These are phyloP conservation scores for Trichopria drosophilae DNA, from an alignment of 2,888 invertebrate species.

Conservation along the genomic window DNA sequence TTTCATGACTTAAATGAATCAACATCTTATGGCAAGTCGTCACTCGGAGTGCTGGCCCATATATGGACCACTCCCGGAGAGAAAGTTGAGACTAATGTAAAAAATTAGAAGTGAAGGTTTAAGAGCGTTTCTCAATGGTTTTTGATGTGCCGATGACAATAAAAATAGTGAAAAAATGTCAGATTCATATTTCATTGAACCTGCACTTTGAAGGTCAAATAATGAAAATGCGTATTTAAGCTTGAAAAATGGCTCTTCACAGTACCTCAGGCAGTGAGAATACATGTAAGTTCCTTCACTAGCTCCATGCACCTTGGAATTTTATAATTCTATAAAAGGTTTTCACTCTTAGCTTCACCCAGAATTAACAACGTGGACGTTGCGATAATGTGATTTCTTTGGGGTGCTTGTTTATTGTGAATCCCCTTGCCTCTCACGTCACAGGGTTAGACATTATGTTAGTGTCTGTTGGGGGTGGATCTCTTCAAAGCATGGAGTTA, in stretches of 20 bases:
- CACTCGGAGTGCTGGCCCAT: no score
- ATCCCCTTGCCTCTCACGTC: no score
- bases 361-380: constrained; percentile 18
- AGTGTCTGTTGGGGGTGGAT: constrained; percentile 5
- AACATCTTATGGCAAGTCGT: no score
- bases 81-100: no score
- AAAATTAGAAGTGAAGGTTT: constrained; percentile 18
- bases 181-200: constrained; percentile 19
- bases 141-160: constrained; percentile 17
- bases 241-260: constrained; percentile 17
- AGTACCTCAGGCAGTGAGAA: constrained; percentile 15
- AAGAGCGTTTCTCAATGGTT: constrained; percentile 16
- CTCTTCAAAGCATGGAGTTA: constrained; percentile 3
- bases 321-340: no score
- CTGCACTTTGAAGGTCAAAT: no score
- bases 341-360: constrained; percentile 15
- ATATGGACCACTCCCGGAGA: no score
- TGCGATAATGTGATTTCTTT: constrained; percentile 17
- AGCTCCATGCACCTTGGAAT: no score
- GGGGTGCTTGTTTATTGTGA: no score
- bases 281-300: no score
- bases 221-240: constrained; percentile 15
- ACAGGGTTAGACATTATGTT: constrained; percentile 17
- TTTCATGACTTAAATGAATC: no score
- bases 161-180: no score